Base-by-base conservation (phyloP, 2,113 vertebrate genomes). In the Rhadina sibilatrix region DNA sequence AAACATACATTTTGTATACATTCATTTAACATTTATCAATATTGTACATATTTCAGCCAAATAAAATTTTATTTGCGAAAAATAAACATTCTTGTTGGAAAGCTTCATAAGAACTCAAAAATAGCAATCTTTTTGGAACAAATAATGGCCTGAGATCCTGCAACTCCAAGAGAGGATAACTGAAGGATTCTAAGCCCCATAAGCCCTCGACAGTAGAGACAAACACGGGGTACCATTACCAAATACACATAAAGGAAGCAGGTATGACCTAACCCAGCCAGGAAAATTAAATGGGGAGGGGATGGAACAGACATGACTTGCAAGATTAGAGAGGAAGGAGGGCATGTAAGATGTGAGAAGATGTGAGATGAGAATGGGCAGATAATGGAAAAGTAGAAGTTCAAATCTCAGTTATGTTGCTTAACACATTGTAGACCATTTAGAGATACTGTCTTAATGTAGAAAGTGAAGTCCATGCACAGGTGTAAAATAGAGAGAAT, bases 1-100 rank as follows among this genome's bases (percentile, higher is more conserved):
- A 80, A 91, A 49, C 35, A 93, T 35, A 63, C 15, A 81, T 94
- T 86, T 37, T 57, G 50, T 40, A 90, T 31, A 66, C 42, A 91
- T 52, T 77, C 77, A 80, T 59, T 5, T 44, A 96, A 91, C 61
- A 80, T 88, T 96, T 79, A 94, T 79, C 91, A 96, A 96, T 90
- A 96, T 94, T 95, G 87, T 9, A 80, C 31, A 16, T 74, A 71
- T 87, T 94, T 83, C 71, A 94, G 87, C 75, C 93, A 97, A 97
- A 77, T 83, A 65, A 50, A 66, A 90, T 95, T 77, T 82, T 91
- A 86, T 83, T 80, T 83, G 60, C 3, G 7, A 81, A 68, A 96
- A 90, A 93, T 52, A 93, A 90, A 86, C 38, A 52, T 52, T 70
- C 68, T 37, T 57, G 13, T 77, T 91, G 90, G 84, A 95, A 94